Conservation (phyloP, 1,140 invertebrate species). For the Drosophila malerkotliana region DNA sequence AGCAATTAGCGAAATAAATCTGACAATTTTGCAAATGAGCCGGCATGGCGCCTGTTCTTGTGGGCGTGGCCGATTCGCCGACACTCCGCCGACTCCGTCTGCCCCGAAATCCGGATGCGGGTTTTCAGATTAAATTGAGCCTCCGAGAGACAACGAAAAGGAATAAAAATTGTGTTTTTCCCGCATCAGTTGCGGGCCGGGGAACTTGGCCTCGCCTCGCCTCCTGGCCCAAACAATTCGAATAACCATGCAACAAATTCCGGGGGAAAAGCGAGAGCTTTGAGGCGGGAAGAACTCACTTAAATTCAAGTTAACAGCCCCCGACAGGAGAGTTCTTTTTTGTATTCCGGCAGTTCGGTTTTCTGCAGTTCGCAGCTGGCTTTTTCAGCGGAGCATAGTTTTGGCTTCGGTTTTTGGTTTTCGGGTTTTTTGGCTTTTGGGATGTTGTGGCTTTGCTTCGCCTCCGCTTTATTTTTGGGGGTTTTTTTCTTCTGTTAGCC, state of each 20-base stretch:
- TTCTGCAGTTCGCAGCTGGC: slow-evolving; percentile 32
- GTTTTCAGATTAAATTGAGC: slow-evolving; percentile 21
- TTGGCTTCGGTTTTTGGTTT: slow-evolving; percentile 51
- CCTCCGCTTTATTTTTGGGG: background rate
- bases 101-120: slow-evolving; percentile 19
- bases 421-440: slow-evolving; percentile 53
- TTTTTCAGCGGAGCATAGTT: slow-evolving; percentile 39
- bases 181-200: background rate
- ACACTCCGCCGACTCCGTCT: background rate
- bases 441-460: slow-evolving; percentile 51
- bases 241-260: slow-evolving; percentile 38
- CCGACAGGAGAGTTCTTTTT: slow-evolving; percentile 13
- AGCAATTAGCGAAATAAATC: slow-evolving; percentile 82
- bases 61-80: background rate
- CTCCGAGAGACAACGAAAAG: background rate
- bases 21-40: slow-evolving; percentile 79
- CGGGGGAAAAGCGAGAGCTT: background rate
- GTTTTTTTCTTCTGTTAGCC: slow-evolving; percentile 31
- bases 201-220: background rate
- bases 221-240: slow-evolving; percentile 30
- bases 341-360: slow-evolving; percentile 13
- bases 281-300: slow-evolving; percentile 40
- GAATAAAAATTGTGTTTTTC: slow-evolving; percentile 34
- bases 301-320: slow-evolving; percentile 56
- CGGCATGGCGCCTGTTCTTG: slow-evolving; percentile 36